Evolutionary conservation across 2,797 vertebrate species (phyloP).

Genomic region (Pipistrellus pygmaeus): DNA sequence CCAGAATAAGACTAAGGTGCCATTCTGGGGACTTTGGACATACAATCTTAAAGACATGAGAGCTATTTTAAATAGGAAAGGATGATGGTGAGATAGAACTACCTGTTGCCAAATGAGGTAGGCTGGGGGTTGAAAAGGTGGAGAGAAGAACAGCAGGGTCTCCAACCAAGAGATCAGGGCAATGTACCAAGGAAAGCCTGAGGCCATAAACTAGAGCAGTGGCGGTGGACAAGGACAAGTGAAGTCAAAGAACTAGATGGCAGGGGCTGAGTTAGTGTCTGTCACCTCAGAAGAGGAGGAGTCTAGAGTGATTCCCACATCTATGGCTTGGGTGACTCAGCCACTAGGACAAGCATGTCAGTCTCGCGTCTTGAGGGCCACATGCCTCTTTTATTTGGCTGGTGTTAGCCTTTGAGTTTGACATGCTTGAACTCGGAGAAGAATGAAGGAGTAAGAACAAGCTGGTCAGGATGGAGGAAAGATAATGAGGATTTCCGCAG

Average conservation of each 20-base stretch:
- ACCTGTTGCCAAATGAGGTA: not conserved
- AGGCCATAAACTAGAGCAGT: not conserved
- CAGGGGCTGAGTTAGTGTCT: not conserved
- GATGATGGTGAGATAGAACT: not conserved
- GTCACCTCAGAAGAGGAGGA: not conserved
- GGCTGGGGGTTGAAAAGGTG: not conserved
- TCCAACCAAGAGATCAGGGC: not conserved
- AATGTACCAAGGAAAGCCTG: not conserved
- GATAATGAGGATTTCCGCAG: not conserved
- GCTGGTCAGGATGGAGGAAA: not conserved
- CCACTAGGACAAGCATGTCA: not conserved
- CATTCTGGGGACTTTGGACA: not conserved
- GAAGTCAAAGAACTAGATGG: not conserved
- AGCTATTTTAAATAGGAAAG: not conserved
- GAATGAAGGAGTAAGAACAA: not conserved
- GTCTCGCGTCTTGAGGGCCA: too few relatives aligned
- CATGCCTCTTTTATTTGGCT: too few relatives aligned
- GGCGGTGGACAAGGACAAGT: not conserved
- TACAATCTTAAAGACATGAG: not conserved
- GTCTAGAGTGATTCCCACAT: not conserved
- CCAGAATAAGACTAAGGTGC: not conserved
- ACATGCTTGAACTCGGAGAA: not conserved
- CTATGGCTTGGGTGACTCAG: not conserved
- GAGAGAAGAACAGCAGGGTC: not conserved
- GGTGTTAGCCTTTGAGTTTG: too few relatives aligned